Percentiles rank a stretch among this genome's conserved stretches.
These are phyloP conservation scores for Tricholauxania praeusta DNA, from an alignment of 2,888 invertebrate species.

Conservation along the genomic window DNA sequence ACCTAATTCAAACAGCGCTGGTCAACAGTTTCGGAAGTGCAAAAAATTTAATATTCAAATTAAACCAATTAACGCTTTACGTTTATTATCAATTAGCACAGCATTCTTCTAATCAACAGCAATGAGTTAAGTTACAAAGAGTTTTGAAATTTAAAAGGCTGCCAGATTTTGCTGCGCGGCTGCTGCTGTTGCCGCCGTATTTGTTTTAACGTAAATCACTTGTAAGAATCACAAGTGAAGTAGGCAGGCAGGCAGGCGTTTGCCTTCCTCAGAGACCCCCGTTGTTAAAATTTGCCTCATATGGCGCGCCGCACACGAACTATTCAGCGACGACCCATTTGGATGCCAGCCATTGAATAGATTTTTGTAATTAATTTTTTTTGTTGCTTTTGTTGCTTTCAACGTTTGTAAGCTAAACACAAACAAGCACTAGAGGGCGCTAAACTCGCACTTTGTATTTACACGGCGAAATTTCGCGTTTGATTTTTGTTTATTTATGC, in stretches of 20 bases:
- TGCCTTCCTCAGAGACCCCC: too few species aligned
- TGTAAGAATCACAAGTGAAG: too few species aligned
- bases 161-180: background rate
- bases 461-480: constrained; percentile 3
- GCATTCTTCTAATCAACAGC: too few species aligned
- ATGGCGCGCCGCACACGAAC: too few species aligned
- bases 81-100: too few species aligned
- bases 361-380: constrained; percentile 60
- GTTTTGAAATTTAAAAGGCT: too few species aligned
- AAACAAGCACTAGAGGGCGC: constrained; percentile 17
- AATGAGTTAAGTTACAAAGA: too few species aligned
- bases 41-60: background rate
- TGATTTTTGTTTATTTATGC: constrained; percentile 10
- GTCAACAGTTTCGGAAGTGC: background rate
- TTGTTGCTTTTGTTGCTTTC: too few species aligned
- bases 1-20: too few species aligned
- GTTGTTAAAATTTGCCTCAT: too few species aligned
- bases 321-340: constrained; percentile 58
- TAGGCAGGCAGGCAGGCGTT: too few species aligned
- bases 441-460: constrained; percentile 17
- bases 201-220: background rate
- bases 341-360: constrained; percentile 60
- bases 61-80: background rate
- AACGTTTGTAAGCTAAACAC: too few species aligned
- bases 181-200: background rate